Evolutionary conservation across 2,888 invertebrate species (phyloP).

Genomic region (Pandemis cinnamomeana): DNA sequence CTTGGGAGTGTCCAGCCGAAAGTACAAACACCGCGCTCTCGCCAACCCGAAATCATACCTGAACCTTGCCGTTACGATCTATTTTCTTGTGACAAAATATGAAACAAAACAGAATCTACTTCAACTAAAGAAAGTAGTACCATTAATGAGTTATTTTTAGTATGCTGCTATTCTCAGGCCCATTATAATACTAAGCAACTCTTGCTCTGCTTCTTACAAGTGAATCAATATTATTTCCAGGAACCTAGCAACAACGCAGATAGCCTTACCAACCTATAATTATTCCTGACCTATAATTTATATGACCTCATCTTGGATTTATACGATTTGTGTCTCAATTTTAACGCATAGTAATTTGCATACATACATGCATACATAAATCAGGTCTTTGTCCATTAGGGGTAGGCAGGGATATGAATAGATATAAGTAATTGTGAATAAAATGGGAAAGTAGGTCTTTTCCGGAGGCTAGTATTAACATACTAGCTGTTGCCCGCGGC

Average conservation of each 20-base stretch:
- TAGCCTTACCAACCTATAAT: not conserved
- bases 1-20: slow-evolving; percentile 79
- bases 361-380: too few species aligned
- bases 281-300: not conserved
- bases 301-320: not conserved
- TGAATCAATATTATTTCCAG: not conserved
- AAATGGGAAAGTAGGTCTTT: not conserved
- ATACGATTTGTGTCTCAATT: not conserved
- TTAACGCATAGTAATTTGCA: not conserved
- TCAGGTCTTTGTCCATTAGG: not conserved
- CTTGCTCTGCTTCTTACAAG: not conserved
- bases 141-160: slow-evolving; percentile 74
- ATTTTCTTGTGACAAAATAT: slow-evolving; percentile 59
- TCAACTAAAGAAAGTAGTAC: slow-evolving; percentile 72
- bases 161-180: slow-evolving; percentile 51
- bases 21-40: slow-evolving; percentile 68
- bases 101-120: slow-evolving; percentile 59
- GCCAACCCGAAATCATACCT: slow-evolving; percentile 71
- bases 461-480: slow-evolving; percentile 27
- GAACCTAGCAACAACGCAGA: not conserved
- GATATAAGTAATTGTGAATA: too few species aligned
- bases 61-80: slow-evolving; percentile 60
- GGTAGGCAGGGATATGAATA: too few species aligned
- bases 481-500: too few species aligned
- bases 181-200: slow-evolving; percentile 16